phyloP scores from a whole-genome alignment of 2,888 invertebrate genomes.

The Drymonia ruficornis region DNA sequence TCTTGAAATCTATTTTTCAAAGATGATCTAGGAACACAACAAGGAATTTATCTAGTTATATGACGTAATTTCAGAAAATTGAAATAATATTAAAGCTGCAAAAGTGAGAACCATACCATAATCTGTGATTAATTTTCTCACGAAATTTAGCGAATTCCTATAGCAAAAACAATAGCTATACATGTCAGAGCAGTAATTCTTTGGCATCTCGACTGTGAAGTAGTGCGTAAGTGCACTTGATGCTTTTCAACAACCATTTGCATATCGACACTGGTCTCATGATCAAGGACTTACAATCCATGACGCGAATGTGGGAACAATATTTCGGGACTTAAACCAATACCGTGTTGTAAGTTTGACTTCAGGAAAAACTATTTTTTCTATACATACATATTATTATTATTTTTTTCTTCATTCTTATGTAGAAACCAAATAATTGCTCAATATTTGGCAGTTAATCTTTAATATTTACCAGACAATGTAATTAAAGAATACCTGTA shows the following conservation, averaged over 20 bases:
- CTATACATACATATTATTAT: too few relatives aligned
- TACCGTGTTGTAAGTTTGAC: too few relatives aligned
- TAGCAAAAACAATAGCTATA: constrained; percentile 65
- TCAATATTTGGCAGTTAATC: neutral
- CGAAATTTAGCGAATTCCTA: constrained; percentile 44
- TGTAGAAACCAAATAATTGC: too few relatives aligned
- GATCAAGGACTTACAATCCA: constrained; percentile 31
- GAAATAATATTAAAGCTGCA: too few relatives aligned
- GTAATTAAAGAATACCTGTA: constrained; percentile 23
- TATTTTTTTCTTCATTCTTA: too few relatives aligned
- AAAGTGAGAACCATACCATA: too few relatives aligned
- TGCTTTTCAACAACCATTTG: constrained; percentile 66
- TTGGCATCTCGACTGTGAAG: constrained; percentile 42
- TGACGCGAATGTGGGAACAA: constrained; percentile 35
- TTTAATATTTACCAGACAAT: neutral
- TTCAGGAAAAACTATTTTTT: too few relatives aligned
- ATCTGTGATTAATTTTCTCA: constrained; percentile 49
- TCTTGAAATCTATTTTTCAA: too few relatives aligned
- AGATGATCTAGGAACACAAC: too few relatives aligned
- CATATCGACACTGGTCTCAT: constrained; percentile 71
- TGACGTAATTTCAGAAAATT: too few relatives aligned
- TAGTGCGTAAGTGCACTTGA: constrained; percentile 61
- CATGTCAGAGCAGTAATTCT: constrained; percentile 61
- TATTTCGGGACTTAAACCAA: neutral
- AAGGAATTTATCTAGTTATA: too few relatives aligned